Conservation (phyloP, 2,113 vertebrate genomes). For the Hiodon tergisus region DNA sequence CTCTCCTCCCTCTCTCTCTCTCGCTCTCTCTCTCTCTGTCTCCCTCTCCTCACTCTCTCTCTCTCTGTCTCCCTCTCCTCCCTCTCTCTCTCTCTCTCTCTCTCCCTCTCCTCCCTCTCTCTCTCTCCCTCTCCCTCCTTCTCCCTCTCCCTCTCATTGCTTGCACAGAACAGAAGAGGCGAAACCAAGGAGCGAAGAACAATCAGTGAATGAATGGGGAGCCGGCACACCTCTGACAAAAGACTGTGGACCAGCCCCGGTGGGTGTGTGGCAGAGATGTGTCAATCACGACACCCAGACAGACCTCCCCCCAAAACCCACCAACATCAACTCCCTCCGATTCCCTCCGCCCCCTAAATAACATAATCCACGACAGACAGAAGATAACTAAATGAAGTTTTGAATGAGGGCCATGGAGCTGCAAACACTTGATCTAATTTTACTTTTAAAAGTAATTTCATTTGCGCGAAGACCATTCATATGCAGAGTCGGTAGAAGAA, state of each 20-base stretch:
- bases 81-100: background rate
- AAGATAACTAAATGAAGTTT: conserved; percentile 19
- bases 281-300: too few species aligned
- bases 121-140: background rate
- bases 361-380: conserved; percentile 2
- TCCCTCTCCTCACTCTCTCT: background rate
- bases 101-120: background rate
- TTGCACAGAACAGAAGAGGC: too few species aligned
- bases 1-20: too few species aligned
- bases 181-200: too few species aligned
- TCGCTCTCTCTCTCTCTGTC: background rate
- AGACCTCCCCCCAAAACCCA: too few species aligned
- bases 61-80: background rate
- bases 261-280: too few species aligned
- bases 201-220: too few species aligned
- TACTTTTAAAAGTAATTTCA: conserved; percentile 1
- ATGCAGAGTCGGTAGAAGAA: background rate
- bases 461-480: background rate
- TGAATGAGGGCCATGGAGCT: conserved; percentile 10
- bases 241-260: too few species aligned
- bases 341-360: too few species aligned
- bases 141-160: background rate
- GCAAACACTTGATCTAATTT: conserved; percentile 6
- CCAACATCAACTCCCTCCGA: too few species aligned
- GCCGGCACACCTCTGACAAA: too few species aligned